Evolutionary conservation across 64 coral and sea anemone species (phyloP), one percentile per base, ranked within the genome.

Genomic region (Cladopsammia gracilis): DNA sequence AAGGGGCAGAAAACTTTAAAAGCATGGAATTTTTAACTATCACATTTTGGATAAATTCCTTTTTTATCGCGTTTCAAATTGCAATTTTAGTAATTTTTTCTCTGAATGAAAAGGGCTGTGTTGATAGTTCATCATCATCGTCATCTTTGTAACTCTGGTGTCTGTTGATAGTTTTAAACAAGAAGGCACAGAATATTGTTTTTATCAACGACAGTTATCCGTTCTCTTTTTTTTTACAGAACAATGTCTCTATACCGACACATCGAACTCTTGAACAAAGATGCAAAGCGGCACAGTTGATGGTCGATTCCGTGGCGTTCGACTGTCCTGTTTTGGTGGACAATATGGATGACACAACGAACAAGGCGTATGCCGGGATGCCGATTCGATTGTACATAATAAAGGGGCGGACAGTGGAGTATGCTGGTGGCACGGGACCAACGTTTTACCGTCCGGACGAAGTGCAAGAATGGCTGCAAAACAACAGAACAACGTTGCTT

Each of bases 351-450:
- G 73, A 94, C n/a, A 74, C 64, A 46, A 76, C 92, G 56, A 91
- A 70, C 58, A 91, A 59, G 45, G 76, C 82, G 25, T 98, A 90
- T 51, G 88, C 87, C 3, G 96, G 92, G 2, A 25, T 83, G 42
- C 96, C 96, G 15, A 94, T 88, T 20, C 68, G 96, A 65, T 64
- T 88, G 14, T 94, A 54, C 62, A 75, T 94, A 7, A 91, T 98
- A 4, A 73, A 61, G 22, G 61, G 58, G 64, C 64, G 87, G 3
- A 62, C 16, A 57, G 78, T 98, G 16, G 66, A 83, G 43, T 91
- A 88, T 59, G 85, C 83, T 0, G 96, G 96, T 14, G 73, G 92
- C 3, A 3, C 79, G 18, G 96, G 96, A 59, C 96, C 92, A 4
- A 98, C 76, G 3, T 98, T 94, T 46, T 98, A 94, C 71, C 74